Evolutionary conservation across 2,797 vertebrate species (phyloP).

Genomic region (Malacoctenus gilli): DNA sequence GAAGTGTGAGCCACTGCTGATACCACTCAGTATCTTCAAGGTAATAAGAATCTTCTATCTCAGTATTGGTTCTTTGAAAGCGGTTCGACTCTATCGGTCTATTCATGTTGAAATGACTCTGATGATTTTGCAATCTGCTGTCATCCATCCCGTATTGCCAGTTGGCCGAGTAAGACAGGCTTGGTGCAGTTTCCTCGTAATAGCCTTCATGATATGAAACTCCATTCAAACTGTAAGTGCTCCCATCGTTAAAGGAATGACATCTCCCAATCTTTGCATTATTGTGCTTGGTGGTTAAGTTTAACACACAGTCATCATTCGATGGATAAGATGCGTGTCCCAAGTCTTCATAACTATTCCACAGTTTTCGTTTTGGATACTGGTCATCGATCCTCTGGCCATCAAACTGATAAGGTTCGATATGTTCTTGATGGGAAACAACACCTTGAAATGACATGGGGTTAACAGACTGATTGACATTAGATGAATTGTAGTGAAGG

Average conservation of each 20-base stretch:
- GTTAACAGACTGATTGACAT: slow-evolving; percentile 54
- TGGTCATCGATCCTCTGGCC: slow-evolving; percentile 44
- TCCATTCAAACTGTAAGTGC: slow-evolving; percentile 83
- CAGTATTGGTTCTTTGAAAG: slow-evolving; percentile 73
- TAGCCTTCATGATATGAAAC: slow-evolving; percentile 83
- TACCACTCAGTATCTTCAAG: slow-evolving; percentile 87
- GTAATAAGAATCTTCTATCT: slow-evolving; percentile 79
- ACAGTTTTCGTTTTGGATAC: slow-evolving; percentile 63
- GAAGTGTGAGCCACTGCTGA: slow-evolving; percentile 90
- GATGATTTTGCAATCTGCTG: slow-evolving; percentile 57
- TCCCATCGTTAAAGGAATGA: slow-evolving; percentile 76
- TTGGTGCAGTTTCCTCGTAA: slow-evolving; percentile 83
- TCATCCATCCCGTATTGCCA: slow-evolving; percentile 75
- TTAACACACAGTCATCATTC: slow-evolving; percentile 82
- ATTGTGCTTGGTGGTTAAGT: slow-evolving; percentile 87
- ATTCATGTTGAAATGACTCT: slow-evolving; percentile 60
- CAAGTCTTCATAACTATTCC: slow-evolving; percentile 72
- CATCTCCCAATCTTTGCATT: slow-evolving; percentile 78
- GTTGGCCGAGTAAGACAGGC: slow-evolving; percentile 79
- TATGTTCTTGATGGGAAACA: slow-evolving; percentile 54
- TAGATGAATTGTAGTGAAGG: slow-evolving; percentile 49
- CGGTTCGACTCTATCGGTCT: slow-evolving; percentile 79
- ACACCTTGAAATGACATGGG: slow-evolving; percentile 51
- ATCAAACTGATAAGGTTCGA: slow-evolving; percentile 43
- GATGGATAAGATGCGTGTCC: slow-evolving; percentile 60